Percentiles rank a stretch among this genome's conserved stretches.
These are phyloP conservation scores for Xanthia togata DNA, from an alignment of 2,888 invertebrate species.

Conservation along the genomic window DNA sequence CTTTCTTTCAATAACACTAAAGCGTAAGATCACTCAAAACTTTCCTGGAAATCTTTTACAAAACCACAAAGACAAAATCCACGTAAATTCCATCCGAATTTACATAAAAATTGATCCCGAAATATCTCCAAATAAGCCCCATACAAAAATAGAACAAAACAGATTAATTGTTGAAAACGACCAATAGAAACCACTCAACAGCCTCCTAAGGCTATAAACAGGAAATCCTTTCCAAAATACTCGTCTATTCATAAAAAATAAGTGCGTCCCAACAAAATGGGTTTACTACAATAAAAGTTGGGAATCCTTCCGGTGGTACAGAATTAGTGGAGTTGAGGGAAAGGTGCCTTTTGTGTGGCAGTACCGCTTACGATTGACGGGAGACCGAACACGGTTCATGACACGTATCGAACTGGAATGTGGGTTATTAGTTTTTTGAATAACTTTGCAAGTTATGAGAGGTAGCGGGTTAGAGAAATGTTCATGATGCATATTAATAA, in stretches of 20 bases:
- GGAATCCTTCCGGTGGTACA: constrained; percentile 48
- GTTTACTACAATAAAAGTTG: constrained; percentile 54
- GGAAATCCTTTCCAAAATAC: constrained; percentile 57
- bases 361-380: constrained; percentile 15
- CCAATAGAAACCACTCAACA: constrained; percentile 47
- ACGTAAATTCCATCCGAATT: not conserved
- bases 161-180: constrained; percentile 25
- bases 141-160: constrained; percentile 38
- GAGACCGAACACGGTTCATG: not conserved
- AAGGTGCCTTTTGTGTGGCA: constrained; percentile 36
- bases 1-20: not conserved
- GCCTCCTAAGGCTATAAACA: constrained; percentile 32
- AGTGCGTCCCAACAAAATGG: constrained; percentile 56
- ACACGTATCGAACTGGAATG: constrained; percentile 30
- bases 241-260: constrained; percentile 63
- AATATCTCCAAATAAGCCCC: not conserved
- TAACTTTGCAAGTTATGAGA: constrained; percentile 22
- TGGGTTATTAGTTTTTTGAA: constrained; percentile 24
- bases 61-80: not conserved
- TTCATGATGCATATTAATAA: not conserved
- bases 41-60: not conserved
- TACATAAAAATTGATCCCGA: constrained; percentile 1
- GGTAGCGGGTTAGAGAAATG: not conserved
- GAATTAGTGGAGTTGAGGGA: constrained; percentile 51
- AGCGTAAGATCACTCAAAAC: not conserved